phyloP scores from a whole-genome alignment of 2,797 vertebrate species.

The Oreochromis mossambicus region DNA sequence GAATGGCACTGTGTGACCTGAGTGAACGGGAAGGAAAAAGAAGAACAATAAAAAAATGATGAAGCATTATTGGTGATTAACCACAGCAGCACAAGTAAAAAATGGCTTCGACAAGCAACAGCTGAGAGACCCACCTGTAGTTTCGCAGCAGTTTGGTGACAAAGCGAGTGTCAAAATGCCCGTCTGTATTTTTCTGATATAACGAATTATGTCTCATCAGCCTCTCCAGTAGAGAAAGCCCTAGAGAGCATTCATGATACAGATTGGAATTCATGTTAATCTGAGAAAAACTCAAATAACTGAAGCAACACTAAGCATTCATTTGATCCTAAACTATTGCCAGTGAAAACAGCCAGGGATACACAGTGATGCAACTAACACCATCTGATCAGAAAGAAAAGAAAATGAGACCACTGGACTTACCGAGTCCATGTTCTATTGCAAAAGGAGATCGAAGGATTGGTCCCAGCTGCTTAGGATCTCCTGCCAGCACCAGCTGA shows the following conservation, averaged over 20 bases:
- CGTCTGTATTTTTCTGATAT: conserved; percentile 73
- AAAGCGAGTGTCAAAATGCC: conserved; percentile 76
- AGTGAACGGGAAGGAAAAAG: not conserved
- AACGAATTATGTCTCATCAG: conserved; percentile 83
- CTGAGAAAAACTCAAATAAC: not conserved
- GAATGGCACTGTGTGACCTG: conserved; percentile 88
- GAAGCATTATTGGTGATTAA: not conserved
- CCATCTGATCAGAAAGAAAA: not conserved
- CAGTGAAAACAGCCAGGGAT: not conserved
- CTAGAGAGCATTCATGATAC: conserved; percentile 53
- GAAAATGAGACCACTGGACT: conserved; percentile 12
- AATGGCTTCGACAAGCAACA: not conserved
- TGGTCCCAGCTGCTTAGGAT: conserved; percentile 89
- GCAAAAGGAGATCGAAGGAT: conserved; percentile 83
- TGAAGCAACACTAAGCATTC: not conserved
- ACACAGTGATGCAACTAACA: not conserved
- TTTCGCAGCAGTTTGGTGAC: conserved; percentile 92
- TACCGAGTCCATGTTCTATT: conserved; percentile 79
- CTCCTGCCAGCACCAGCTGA: conserved; percentile 91
- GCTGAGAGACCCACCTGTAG: conserved; percentile 81
- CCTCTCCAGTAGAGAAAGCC: conserved; percentile 86
- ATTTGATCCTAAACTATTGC: not conserved
- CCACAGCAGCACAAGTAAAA: not conserved
- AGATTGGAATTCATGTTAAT: not conserved
- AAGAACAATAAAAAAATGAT: not conserved